Base-by-base conservation (phyloP, 2,888 invertebrate species). In the Rhagophthalmus giganteus region DNA sequence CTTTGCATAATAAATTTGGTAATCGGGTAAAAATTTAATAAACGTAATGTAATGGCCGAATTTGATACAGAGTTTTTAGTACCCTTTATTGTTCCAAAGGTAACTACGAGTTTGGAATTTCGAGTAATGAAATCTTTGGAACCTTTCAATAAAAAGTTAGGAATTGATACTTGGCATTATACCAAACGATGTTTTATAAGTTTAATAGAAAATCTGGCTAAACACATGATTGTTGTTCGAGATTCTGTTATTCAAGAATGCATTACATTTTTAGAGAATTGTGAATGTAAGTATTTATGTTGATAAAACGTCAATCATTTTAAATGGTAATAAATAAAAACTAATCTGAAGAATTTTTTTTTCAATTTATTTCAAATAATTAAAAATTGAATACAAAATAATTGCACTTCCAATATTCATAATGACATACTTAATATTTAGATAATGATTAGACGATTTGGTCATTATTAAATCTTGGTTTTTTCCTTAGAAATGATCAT, bases 111-210 rank as follows among this genome's bases (percentile, higher is more conserved):
- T 99, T 99, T 75, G 99, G 99, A 1, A 90, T 99, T 64, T 95
- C 81, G 98, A 54, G 93, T 99, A 0, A 95, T 98, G 69, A 97
- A 98, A 75, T 97, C 97, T 26, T 76, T 99, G 49, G 94, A 95
- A 68, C 95, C 95, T 0, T 94, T 91, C 66, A 88, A 90, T 69
- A 92, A 92, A 74, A 91, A 97, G 70, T 80, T 99, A 5, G 97
- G 98, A 9, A 94, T 96, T 0, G 98, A 99, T 70, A 99, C 99
- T 2, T 99, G 99, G 99, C 89, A 93, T 72, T 97, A 98, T 71
- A 92, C 96, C 1, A 98, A 98, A 72, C 81, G 97, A 52, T 97
- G 96, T 70, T 92, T 98, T 70, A 77, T 98, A 47, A 93, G 93
- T n/a, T 82, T 94, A 63, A 81, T 94, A 48, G 94, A 95, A 76